Evolutionary conservation across 2,113 vertebrate species (phyloP).

Genomic region (Catharus fuscescens): DNA sequence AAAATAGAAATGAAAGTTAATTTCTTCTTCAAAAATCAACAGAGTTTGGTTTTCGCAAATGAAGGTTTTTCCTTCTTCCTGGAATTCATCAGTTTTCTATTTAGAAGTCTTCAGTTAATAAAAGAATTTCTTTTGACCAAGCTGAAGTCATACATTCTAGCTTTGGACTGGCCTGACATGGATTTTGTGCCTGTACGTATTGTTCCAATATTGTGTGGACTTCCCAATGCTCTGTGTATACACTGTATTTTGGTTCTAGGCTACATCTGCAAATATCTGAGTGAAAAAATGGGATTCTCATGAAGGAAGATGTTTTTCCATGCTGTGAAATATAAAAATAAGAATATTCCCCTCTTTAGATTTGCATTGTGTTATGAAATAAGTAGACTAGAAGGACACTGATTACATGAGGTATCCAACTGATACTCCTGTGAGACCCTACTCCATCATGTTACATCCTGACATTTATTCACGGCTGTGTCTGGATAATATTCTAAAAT

Average conservation of each 20-base stretch:
- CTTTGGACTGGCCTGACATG: background rate
- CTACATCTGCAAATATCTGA: background rate
- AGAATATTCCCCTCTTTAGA: background rate
- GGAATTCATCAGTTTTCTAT: background rate
- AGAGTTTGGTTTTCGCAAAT: background rate
- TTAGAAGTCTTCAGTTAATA: background rate
- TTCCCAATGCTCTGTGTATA: background rate
- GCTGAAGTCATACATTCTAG: background rate
- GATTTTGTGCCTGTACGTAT: background rate
- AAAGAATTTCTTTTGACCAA: background rate
- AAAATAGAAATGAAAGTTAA: background rate
- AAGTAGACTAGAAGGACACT: background rate
- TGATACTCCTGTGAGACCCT: fast-evolving
- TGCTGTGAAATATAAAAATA: background rate
- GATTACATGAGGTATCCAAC: background rate
- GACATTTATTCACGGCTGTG: background rate
- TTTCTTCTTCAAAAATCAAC: background rate
- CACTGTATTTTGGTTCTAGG: background rate
- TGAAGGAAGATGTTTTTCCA: background rate
- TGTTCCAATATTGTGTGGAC: background rate
- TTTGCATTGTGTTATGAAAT: background rate
- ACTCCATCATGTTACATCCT: background rate
- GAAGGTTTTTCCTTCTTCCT: background rate
- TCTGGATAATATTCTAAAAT: background rate
- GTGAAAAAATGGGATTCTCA: background rate